Conservation (phyloP, 1,140 invertebrate species). For the Diorhabda sublineata region DNA sequence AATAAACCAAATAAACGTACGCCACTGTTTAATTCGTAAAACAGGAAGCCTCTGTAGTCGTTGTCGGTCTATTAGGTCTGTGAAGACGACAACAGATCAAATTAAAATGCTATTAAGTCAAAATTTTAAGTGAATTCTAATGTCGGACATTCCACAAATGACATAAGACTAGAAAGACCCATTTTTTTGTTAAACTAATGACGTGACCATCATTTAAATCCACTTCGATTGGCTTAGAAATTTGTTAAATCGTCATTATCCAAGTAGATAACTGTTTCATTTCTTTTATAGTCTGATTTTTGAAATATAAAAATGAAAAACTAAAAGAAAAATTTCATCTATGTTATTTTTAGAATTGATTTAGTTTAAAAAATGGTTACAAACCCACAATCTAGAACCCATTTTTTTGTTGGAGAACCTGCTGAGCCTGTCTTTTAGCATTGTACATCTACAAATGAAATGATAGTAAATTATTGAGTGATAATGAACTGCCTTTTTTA, state of each 20-base stretch:
- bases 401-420: too few relatives aligned
- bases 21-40: conserved; percentile 20
- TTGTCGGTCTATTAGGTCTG: conserved; percentile 17
- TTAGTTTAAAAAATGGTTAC: too few relatives aligned
- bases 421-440: too few relatives aligned
- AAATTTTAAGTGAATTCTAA: conserved; percentile 31
- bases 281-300: too few relatives aligned
- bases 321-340: too few relatives aligned
- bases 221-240: neutral
- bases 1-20: neutral
- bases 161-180: neutral
- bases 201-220: conserved; percentile 27
- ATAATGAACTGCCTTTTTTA: too few relatives aligned
- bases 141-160: conserved; percentile 28
- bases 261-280: too few relatives aligned
- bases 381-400: too few relatives aligned
- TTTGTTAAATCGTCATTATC: neutral
- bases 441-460: too few relatives aligned
- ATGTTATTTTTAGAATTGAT: too few relatives aligned
- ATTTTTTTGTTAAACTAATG: conserved; percentile 4
- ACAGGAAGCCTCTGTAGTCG: conserved; percentile 26
- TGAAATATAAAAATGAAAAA: too few relatives aligned
- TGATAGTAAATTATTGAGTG: too few relatives aligned
- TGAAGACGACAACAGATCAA: conserved; percentile 29
- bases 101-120: conserved; percentile 35